Conservation (phyloP, 2,797 vertebrate genomes). For the Rhabdomys pumilio region DNA sequence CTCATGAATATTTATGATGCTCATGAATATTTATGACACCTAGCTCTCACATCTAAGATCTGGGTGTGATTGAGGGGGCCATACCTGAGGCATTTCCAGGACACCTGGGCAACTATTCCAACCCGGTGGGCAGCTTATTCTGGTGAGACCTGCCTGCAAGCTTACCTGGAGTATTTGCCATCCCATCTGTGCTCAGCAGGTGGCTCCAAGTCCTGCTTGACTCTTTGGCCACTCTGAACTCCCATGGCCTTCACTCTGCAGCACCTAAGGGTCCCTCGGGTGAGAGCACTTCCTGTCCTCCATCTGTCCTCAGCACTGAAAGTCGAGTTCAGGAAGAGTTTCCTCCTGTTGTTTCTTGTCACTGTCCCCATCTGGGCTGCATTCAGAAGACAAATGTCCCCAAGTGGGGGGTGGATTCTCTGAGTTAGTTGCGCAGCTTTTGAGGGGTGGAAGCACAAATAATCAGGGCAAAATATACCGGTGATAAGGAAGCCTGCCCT, state of each 20-base stretch:
- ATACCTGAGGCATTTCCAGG: not conserved
- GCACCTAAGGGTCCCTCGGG: not conserved
- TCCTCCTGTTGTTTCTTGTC: not conserved
- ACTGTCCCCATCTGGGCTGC: not conserved
- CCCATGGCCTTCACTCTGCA: not conserved
- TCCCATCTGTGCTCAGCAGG: not conserved
- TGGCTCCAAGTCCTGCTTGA: not conserved
- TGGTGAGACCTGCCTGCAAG: not conserved
- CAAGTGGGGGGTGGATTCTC: not conserved
- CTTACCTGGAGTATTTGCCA: not conserved
- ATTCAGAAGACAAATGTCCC: not conserved
- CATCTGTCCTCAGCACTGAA: not conserved
- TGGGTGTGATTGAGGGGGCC: not conserved
- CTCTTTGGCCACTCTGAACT: not conserved
- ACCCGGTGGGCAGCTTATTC: not conserved
- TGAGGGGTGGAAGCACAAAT: slow-evolving; percentile 48
- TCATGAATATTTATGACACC: not conserved
- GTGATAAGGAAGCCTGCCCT: slow-evolving; percentile 76
- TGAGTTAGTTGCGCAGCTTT: slow-evolving; percentile 47
- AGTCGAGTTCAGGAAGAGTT: not conserved
- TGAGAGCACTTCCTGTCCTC: not conserved
- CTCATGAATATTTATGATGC: not conserved
- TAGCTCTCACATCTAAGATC: not conserved
- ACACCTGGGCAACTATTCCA: not conserved
- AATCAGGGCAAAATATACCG: slow-evolving; percentile 63